Base-by-base conservation (phyloP, 2,888 invertebrate species). In the Dryomyza anilis region DNA sequence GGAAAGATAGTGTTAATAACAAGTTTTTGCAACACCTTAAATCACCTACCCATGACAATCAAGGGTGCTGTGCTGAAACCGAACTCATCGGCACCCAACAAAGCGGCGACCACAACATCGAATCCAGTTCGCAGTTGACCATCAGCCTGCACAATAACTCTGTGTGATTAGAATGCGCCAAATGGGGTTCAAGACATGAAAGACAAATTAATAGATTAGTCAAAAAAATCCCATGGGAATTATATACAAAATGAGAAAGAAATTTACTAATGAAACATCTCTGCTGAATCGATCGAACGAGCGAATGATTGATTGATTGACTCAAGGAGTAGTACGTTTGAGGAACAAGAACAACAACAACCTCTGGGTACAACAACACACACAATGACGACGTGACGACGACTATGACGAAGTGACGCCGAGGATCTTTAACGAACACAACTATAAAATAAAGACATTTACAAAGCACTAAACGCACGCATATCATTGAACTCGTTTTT, bases 11-110 rank as follows among this genome's bases (percentile, higher is more conserved):
- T 45, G 2, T 29, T 23, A 50, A 12, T n/a, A n/a, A n/a, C n/a
- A n/a, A n/a, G n/a, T n/a, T n/a, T n/a, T n/a, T n/a, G 5, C 5
- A 8, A 7, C 27, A 36, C 16, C 25, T 50, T 21, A 43, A 23
- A 29, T 1, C 23, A 70, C 77, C 81, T 76, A 87, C 88, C 99
- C 84, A 99, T 89, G 2, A 94, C 96, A 77, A 99, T 98, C 59
- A 99, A 86, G 0, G 99, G 98, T 2, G 98, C 98, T 0, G 99
- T 99, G 81, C 97, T 97, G 85, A 99, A 96, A 23, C 98, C 99
- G 81, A 98, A 95, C 84, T 99, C 99, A 82, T 99, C 99, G 8
- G 99, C 99, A 25, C 99, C 99, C 43, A 99, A 86, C 46, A 98
- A 81, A 0, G 96, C 98, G 2, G 97, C 98, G 25, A 98, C 94